Percentiles rank a stretch among this genome's conserved stretches.
These are phyloP conservation scores for Lateolabrax maculatus DNA, from an alignment of 2,797 vertebrate species.

Conservation along the genomic window DNA sequence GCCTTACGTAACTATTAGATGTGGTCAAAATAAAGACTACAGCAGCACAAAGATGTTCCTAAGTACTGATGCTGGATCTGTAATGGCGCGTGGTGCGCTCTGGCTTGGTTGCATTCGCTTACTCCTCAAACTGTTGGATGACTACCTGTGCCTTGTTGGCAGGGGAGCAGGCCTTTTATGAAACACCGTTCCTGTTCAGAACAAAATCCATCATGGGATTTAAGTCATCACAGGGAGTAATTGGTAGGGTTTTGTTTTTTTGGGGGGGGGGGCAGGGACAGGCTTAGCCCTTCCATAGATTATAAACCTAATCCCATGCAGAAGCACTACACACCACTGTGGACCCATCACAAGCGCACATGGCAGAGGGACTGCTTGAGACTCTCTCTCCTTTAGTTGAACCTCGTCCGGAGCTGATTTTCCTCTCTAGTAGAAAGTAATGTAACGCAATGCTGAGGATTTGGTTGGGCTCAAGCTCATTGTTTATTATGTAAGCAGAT, in stretches of 20 bases:
- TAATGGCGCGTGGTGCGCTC: background rate
- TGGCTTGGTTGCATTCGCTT: background rate
- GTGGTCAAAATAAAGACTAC: background rate
- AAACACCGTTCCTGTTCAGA: background rate
- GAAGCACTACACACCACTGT: background rate
- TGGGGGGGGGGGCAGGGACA: too few relatives aligned
- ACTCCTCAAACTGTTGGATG: background rate
- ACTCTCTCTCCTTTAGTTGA: background rate
- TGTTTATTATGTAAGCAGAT: background rate
- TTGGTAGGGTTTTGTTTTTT: background rate
- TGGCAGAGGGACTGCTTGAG: background rate
- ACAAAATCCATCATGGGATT: constrained; percentile 4
- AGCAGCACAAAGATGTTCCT: too few relatives aligned
- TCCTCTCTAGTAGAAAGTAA: constrained; percentile 3
- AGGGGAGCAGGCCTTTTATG: background rate
- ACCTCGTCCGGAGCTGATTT: background rate
- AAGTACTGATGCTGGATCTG: background rate
- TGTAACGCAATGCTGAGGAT: background rate
- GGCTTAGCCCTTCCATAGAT: background rate
- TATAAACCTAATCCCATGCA: background rate
- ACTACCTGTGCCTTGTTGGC: background rate
- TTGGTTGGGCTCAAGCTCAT: background rate
- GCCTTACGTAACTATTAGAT: constrained; percentile 12
- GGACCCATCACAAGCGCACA: background rate
- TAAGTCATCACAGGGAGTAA: background rate